Conservation (phyloP, 2,888 invertebrate genomes). For the Leucania comma region DNA sequence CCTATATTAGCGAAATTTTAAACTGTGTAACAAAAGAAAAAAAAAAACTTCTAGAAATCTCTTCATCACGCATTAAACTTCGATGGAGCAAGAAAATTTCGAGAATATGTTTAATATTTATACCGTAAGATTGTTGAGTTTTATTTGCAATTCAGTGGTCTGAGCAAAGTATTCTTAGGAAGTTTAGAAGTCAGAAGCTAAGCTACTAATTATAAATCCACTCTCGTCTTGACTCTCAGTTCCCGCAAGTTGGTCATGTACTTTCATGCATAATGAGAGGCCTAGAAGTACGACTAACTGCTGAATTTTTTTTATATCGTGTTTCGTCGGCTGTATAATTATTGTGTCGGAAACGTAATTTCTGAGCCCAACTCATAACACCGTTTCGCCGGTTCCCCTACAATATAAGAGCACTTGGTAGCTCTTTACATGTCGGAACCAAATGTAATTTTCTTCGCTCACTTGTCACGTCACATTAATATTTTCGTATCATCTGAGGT, state of each 20-base stretch:
- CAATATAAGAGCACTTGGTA: conserved; percentile 19
- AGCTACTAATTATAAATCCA: conserved; percentile 50
- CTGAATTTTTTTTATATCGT: conserved; percentile 1
- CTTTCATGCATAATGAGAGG: conserved; percentile 30
- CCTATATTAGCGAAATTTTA: background rate
- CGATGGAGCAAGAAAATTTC: conserved; percentile 5
- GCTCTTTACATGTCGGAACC: conserved; percentile 4
- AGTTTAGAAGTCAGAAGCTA: conserved; percentile 37
- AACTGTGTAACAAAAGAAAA: background rate
- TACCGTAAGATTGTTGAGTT: conserved; percentile 19
- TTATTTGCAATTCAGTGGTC: conserved; percentile 33
- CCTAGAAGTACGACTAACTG: background rate
- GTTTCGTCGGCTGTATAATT: conserved; percentile 27
- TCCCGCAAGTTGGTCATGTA: conserved; percentile 26
- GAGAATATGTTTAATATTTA: conserved; percentile 32
- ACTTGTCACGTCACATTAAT: conserved; percentile 10
- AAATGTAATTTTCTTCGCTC: conserved; percentile 36
- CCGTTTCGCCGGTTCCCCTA: conserved; percentile 8
- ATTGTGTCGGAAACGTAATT: conserved; percentile 24
- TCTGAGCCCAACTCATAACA: conserved; percentile 3
- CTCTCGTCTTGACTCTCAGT: conserved; percentile 33
- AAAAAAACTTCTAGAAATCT: background rate
- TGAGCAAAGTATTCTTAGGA: conserved; percentile 32
- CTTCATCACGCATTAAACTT: background rate
- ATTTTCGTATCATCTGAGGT: conserved; percentile 20